phyloP scores from a whole-genome alignment of 2,888 invertebrate genomes.

The Drosophila demipolita region DNA sequence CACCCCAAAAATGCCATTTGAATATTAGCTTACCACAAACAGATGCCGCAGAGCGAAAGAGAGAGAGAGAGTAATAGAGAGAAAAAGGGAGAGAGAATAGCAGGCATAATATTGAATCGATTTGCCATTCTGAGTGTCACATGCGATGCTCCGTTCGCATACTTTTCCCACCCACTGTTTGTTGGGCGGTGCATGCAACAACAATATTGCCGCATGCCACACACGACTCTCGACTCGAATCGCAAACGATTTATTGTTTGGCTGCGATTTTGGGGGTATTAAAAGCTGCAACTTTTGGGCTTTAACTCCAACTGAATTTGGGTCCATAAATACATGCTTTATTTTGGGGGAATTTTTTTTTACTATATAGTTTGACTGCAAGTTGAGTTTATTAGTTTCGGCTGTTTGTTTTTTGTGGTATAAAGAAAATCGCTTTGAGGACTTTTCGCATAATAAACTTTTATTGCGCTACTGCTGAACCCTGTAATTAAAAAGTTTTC shows the following conservation, averaged over 20 bases:
- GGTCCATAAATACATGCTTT: conserved; percentile 21
- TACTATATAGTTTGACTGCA: conserved; percentile 47
- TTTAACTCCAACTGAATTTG: conserved; percentile 59
- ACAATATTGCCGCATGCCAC: conserved; percentile 24
- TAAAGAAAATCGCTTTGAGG: conserved; percentile 9
- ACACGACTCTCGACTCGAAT: conserved; percentile 20
- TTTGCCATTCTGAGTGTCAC: conserved; percentile 58
- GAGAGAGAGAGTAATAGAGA: not conserved
- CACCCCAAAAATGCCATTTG: conserved; percentile 62
- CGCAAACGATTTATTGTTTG: conserved; percentile 50
- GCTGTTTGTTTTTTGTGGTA: conserved; percentile 17
- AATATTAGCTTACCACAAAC: conserved; percentile 55
- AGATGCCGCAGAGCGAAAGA: conserved; percentile 1
- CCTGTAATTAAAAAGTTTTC: conserved; percentile 76
- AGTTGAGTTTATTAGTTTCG: conserved; percentile 62
- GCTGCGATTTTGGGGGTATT: conserved; percentile 50
- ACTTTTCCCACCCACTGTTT: conserved; percentile 8
- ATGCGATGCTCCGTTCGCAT: conserved; percentile 14
- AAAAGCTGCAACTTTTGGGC: conserved; percentile 46
- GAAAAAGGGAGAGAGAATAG: not conserved
- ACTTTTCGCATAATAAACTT: conserved; percentile 73
- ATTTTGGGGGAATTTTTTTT: conserved; percentile 1
- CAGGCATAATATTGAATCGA: conserved; percentile 57
- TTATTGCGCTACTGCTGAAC: conserved; percentile 73
- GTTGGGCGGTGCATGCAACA: conserved; percentile 50